Evolutionary conservation across 2,113 vertebrate genomes (phyloP).

Genomic region (Myotis yumanensis): DNA sequence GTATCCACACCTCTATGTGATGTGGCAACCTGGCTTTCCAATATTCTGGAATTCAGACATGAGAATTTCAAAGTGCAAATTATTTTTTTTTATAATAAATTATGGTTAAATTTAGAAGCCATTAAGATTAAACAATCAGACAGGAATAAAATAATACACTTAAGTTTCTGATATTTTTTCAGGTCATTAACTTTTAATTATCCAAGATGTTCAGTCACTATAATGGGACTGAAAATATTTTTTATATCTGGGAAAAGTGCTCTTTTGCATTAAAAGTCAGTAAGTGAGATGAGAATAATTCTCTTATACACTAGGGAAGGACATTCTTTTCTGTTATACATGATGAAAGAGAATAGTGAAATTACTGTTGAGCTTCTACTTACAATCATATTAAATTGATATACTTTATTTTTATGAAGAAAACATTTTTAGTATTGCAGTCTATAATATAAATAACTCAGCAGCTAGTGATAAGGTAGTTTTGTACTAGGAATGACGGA

Average conservation of each 20-base stretch:
- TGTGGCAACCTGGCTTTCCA: background rate
- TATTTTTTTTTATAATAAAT: background rate
- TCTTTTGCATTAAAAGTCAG: background rate
- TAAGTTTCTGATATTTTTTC: constrained; percentile 2
- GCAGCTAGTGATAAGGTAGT: background rate
- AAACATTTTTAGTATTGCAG: background rate
- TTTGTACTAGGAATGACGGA: background rate
- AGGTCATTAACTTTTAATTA: constrained; percentile 43
- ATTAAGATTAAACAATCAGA: background rate
- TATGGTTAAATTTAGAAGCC: background rate
- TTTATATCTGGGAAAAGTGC: background rate
- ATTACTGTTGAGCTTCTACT: background rate
- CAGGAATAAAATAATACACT: background rate
- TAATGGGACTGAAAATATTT: background rate
- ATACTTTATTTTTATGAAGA: background rate
- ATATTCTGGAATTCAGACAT: background rate
- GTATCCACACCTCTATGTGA: background rate
- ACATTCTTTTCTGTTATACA: background rate
- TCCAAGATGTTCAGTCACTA: background rate
- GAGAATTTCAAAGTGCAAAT: background rate
- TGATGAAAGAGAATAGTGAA: background rate
- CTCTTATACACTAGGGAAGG: background rate
- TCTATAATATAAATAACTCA: background rate
- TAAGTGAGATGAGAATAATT: background rate
- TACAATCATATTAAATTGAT: background rate